Evolutionary conservation across 2,113 vertebrate species (phyloP), one percentile per base, ranked within the genome.

Genomic region (Toxotes chatareus): DNA sequence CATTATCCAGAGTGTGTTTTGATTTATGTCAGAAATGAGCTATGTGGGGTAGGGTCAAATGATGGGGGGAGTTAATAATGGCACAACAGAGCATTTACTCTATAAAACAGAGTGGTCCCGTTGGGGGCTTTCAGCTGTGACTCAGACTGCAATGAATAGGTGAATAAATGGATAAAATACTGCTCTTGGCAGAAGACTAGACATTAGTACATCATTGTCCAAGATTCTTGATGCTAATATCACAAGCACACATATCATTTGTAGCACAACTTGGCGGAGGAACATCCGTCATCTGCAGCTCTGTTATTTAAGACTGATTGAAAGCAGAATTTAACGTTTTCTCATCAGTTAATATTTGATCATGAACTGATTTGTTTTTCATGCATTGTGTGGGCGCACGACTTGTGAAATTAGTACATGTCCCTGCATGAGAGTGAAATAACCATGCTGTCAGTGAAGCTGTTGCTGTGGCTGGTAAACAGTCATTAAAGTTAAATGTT

Each of bases 401-500:
- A 44, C 11, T 56, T 63, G 66, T 80, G 27, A 53, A 88, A 85
- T 71, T 65, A 72, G 66, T 72, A 68, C 62, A 62, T 36, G 68
- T 79, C 74, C 47, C 66, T 56, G 53, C 56, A 32, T 38, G 55
- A 78, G 44, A 72, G 34, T 81, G 59, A 82, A 88, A 84, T 72
- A 51, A 61, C 21, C 44, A 14, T 47, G 84, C 82, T 80, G 82
- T 66, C 72, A 61, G 53, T 21, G 71, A 53, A 78, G 79, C 75
- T 56, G 74, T 40, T 51, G 34, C 56, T 56, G 47, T 12, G 16
- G 34, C 47, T 55, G 69, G 83, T 89, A 92, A 94, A 93, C 87
- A 86, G 71, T 89, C 86, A 93, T 93, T 91, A 89, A 77, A 87
- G 83, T 85, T 76, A 61, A 88, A 87, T 87, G 86, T 87, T 87